Evolutionary conservation across 1,140 invertebrate genomes (phyloP).

Genomic region (Lordiphosa collinella): DNA sequence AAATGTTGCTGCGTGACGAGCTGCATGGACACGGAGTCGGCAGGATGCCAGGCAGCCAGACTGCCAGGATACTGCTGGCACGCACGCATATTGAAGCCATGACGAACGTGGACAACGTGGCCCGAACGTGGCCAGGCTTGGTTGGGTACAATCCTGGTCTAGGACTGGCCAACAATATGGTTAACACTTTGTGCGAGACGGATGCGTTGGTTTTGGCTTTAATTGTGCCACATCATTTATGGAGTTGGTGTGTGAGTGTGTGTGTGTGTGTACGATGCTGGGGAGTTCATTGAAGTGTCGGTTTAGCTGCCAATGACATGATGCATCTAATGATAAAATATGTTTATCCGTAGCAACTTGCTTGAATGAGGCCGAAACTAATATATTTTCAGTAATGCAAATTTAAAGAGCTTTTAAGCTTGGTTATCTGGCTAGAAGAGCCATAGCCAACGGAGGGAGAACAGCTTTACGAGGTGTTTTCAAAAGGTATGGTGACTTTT

Average conservation of each 20-base stretch:
- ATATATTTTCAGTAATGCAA: too few relatives aligned
- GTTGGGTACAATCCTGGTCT: constrained; percentile 18
- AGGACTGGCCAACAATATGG: constrained; percentile 59
- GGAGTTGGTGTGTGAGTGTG: constrained; percentile 8
- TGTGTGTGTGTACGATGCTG: background rate
- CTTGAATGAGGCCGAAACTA: too few relatives aligned
- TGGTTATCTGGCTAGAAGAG: too few relatives aligned
- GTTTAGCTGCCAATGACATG: background rate
- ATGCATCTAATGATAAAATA: too few relatives aligned
- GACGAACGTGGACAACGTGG: constrained; percentile 66
- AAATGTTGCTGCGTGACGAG: constrained; percentile 74
- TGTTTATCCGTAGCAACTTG: too few relatives aligned
- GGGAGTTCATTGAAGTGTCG: constrained; percentile 16
- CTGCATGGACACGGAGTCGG: constrained; percentile 57
- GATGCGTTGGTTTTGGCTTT: constrained; percentile 43
- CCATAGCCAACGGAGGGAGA: too few relatives aligned
- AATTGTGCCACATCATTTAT: constrained; percentile 71
- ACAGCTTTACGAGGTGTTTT: too few relatives aligned
- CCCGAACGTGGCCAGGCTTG: constrained; percentile 16
- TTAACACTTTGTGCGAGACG: constrained; percentile 46
- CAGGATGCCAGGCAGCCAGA: constrained; percentile 18
- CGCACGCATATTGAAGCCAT: constrained; percentile 68
- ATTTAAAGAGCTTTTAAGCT: too few relatives aligned
- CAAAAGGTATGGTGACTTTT: too few relatives aligned
- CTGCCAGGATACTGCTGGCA: constrained; percentile 35